Conservation (phyloP, 2,113 vertebrate species). For the Oceanites oceanicus region DNA sequence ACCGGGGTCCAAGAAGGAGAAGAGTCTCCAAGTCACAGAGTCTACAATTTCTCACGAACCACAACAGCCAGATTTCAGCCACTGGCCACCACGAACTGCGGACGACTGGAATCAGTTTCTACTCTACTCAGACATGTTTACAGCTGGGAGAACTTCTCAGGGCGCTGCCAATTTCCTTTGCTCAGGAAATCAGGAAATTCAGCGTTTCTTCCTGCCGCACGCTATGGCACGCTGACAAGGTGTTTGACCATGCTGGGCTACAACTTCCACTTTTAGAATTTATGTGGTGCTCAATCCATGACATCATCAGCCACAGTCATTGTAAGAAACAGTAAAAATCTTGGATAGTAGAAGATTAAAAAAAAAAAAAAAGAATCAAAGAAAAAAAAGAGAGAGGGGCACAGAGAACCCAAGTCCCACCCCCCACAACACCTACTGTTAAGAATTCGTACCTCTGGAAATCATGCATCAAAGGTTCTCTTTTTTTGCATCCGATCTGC, state of each 20-base stretch:
- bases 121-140: neutral
- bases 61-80: neutral
- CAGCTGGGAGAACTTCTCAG: neutral
- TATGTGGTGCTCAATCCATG: neutral
- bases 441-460: neutral
- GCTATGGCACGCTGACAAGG: neutral
- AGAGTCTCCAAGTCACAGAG: neutral
- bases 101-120: neutral
- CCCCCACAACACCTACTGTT: accelerated
- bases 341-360: neutral
- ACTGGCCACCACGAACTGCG: neutral
- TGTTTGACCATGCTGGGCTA: neutral
- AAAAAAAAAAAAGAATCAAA: too few species aligned
- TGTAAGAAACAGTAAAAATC: neutral
- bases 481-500: neutral
- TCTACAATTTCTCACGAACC: neutral
- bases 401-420: neutral
- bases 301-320: neutral
- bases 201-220: neutral
- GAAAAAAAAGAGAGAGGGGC: neutral
- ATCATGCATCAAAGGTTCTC: neutral
- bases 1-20: neutral
- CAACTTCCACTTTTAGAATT: neutral
- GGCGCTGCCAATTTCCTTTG: neutral
- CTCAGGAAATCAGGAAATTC: neutral